Conservation (phyloP, 2,113 vertebrate species). For the Antigone vipio region DNA sequence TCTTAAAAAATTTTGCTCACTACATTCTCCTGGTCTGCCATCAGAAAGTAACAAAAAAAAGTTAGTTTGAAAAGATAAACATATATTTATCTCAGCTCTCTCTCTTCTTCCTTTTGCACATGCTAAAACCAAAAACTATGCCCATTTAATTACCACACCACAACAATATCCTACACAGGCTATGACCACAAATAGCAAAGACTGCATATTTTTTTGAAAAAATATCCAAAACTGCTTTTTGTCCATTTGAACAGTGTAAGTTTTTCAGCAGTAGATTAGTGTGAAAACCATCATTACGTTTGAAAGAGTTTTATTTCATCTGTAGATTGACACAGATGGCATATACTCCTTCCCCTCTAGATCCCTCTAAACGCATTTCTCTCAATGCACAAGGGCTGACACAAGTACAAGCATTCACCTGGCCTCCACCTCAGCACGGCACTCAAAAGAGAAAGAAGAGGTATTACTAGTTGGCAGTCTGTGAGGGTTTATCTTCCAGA, state of each 20-base stretch:
- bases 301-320: neutral
- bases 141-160: neutral
- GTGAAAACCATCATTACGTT: neutral
- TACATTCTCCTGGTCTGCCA: neutral
- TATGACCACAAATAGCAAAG: rapidly evolving
- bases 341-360: neutral
- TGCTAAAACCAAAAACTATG: neutral
- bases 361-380: neutral
- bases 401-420: neutral
- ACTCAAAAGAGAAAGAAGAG: neutral
- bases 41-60: neutral
- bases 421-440: neutral
- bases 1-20: neutral
- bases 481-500: neutral
- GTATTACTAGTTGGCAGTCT: neutral
- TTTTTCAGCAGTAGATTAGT: neutral
- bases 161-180: neutral
- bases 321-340: neutral
- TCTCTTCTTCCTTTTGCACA: neutral
- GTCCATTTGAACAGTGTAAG: neutral
- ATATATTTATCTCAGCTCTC: neutral
- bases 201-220: neutral
- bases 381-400: neutral
- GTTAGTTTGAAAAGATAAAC: neutral
- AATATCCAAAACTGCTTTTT: neutral